Evolutionary conservation across 2,113 vertebrate species (phyloP), one percentile per base, ranked within the genome.

Genomic region (Peromyscus maniculatus): DNA sequence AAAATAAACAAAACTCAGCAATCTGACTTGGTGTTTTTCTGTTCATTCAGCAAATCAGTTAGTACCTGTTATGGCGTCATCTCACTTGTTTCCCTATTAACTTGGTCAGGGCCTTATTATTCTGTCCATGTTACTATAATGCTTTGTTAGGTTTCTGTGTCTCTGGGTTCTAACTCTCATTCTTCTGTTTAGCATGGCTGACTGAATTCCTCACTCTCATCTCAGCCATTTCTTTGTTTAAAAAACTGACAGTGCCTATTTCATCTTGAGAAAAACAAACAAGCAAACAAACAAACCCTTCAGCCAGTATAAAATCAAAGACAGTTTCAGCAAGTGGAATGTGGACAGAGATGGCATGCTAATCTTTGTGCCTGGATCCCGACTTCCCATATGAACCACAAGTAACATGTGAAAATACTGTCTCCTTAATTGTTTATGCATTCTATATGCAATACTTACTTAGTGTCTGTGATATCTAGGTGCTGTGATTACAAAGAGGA

Each of bases 181-280:
- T 97, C 21, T 93, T 87, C 55, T 71, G 31, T 71, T 92, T 36
- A 75, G 7, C 17, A 55, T 72, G 36, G 17, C 22, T 21, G 74
- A 15, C 26, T 39, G 59, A 55, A 95, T 88, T 92, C 33, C 5
- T 12, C 6, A 95, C 28, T 84, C 78, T 90, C 9, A 24, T 84
- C 12, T 31, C 49, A 39, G 79, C n/a, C 19, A 78, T 87, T 91
- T 96, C 11, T 86, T 52, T 72, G 17, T 95, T 95, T 67, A 31
- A 94, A 96, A 89, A 96, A 59, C 21, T 33, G 26, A 46, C 15
- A 74, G 8, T 72, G 4, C 24, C 7, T 77, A 21, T 89, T 91
- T 94, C 91, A 57, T 84, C 84, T 75, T 66, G 31, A 74, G 21
- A 57, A 83, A 13, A 33, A 28, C 11, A 72, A 92, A 49, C 46